These are phyloP conservation scores for Xerus inauris DNA, from an alignment of 2,113 vertebrate genomes.

Conservation along the genomic window DNA sequence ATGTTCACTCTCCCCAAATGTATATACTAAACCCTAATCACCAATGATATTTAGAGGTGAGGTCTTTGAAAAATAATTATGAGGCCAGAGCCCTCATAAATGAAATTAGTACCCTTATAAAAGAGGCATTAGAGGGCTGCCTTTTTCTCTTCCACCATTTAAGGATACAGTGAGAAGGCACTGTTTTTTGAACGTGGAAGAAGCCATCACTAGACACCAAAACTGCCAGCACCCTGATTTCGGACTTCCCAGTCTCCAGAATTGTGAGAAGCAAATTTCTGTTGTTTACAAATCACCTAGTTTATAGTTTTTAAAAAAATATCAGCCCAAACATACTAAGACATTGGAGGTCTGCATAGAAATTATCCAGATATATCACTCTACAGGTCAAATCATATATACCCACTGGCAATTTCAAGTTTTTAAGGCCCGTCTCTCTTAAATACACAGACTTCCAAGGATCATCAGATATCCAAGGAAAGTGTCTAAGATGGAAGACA, in stretches of 20 bases:
- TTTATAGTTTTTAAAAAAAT: too few species aligned
- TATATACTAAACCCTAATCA: neutral
- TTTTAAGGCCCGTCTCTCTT: conserved; percentile 25
- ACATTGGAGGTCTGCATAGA: neutral
- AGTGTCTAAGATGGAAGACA: conserved; percentile 33
- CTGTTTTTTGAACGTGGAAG: neutral
- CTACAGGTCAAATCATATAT: neutral
- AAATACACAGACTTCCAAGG: conserved; percentile 29
- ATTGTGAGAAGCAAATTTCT: too few species aligned
- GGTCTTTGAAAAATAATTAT: neutral
- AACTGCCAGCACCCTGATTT: too few species aligned
- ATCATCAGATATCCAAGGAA: neutral
- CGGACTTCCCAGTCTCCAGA: too few species aligned
- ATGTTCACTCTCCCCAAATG: neutral
- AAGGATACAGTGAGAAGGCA: neutral
- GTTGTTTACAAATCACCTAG: too few species aligned
- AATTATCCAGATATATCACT: conserved; percentile 22
- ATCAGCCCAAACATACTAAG: neutral
- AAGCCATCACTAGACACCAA: neutral
- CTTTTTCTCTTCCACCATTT: neutral
- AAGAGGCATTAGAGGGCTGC: neutral
- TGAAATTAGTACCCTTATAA: neutral
- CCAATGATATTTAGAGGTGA: neutral
- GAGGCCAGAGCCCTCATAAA: neutral
- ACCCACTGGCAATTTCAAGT: neutral